Evolutionary conservation across 2,113 vertebrate genomes (phyloP).

Genomic region (Gallinago undulata): DNA sequence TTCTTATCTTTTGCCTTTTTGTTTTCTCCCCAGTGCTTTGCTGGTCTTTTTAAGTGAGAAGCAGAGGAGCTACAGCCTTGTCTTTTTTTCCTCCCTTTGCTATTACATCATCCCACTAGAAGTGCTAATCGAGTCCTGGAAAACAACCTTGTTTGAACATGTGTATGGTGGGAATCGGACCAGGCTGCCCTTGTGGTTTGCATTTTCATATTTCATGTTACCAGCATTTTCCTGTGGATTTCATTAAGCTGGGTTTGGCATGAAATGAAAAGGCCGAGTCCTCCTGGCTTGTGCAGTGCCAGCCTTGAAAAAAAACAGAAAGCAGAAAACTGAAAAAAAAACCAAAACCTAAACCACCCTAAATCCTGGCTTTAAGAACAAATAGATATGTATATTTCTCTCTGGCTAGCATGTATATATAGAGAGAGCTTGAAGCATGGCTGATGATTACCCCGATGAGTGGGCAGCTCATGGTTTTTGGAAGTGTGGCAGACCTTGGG

Average conservation of each 20-base stretch:
- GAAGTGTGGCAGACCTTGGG: not conserved
- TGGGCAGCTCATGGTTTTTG: not conserved
- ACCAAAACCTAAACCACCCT: not conserved
- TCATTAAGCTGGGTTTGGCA: slow-evolving; percentile 38
- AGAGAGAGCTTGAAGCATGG: fast-evolving
- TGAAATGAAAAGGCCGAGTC: slow-evolving; percentile 33
- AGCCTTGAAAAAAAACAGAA: not conserved
- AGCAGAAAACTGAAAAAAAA: not conserved
- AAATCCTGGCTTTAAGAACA: not conserved
- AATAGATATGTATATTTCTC: not conserved
- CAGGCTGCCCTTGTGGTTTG: slow-evolving; percentile 45
- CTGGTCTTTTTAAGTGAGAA: not conserved
- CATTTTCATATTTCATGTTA: slow-evolving; percentile 45
- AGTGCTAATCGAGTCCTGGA: slow-evolving; percentile 33
- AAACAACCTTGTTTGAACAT: slow-evolving; percentile 42
- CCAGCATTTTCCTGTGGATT: slow-evolving; percentile 57
- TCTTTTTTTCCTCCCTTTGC: not conserved
- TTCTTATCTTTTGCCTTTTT: not conserved
- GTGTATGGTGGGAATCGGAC: slow-evolving; percentile 27
- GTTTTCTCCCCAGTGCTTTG: not conserved
- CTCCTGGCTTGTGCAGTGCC: not conserved
- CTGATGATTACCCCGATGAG: not conserved
- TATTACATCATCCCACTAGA: slow-evolving; percentile 14
- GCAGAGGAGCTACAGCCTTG: not conserved
- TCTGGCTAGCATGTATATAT: not conserved